These are phyloP conservation scores for Grapholita molesta DNA, from an alignment of 1,140 invertebrate species.

Conservation along the genomic window DNA sequence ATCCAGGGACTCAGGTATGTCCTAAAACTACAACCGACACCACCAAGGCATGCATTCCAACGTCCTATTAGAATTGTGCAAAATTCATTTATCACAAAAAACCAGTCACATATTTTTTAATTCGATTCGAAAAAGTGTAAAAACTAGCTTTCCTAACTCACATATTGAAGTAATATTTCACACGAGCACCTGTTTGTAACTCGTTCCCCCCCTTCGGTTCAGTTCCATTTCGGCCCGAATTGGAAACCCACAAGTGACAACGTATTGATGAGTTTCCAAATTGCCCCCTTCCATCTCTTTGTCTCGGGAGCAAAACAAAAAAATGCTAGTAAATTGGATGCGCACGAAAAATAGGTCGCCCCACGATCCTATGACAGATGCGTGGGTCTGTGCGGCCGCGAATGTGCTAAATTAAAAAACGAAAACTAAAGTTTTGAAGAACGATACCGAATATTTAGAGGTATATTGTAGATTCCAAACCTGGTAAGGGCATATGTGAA, in stretches of 20 bases:
- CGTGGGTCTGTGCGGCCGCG: background rate
- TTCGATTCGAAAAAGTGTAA: too few relatives aligned
- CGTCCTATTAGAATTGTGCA: background rate
- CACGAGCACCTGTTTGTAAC: conserved; percentile 34
- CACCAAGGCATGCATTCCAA: too few relatives aligned
- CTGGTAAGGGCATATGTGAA: too few relatives aligned
- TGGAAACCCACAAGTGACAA: conserved; percentile 21
- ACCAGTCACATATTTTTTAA: background rate
- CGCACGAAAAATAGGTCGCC: background rate
- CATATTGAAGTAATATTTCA: conserved; percentile 33
- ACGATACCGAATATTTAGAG: too few relatives aligned
- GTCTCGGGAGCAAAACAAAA: background rate
- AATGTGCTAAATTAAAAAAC: too few relatives aligned
- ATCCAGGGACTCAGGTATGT: too few relatives aligned
- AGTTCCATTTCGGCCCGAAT: conserved; percentile 27
- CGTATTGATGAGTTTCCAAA: conserved; percentile 15
- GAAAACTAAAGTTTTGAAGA: too few relatives aligned
- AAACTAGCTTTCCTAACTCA: conserved; percentile 23
- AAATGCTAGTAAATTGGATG: background rate
- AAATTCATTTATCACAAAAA: background rate
- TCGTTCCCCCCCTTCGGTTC: conserved; percentile 31
- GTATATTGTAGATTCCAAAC: too few relatives aligned
- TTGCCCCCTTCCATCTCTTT: background rate
- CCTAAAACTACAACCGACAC: too few relatives aligned
- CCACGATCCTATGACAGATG: background rate